Conservation (phyloP, 2,888 invertebrate genomes). For the Drosophila leonis region DNA sequence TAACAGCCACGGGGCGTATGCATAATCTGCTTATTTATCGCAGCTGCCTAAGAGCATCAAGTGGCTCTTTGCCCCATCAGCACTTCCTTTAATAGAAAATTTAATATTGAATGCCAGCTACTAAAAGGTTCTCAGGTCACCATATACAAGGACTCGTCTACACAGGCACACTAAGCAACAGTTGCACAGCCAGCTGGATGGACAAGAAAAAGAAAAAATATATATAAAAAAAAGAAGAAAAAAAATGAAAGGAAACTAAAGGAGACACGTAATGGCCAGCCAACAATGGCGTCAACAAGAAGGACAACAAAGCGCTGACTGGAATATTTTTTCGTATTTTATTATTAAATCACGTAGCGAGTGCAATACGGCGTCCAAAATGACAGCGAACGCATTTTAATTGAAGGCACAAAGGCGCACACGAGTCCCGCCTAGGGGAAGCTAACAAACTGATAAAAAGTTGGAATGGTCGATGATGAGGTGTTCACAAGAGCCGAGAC, state of each 20-base stretch:
- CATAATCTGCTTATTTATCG: constrained; percentile 42
- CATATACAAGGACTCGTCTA: not conserved
- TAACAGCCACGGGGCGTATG: constrained; percentile 28
- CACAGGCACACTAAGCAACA: constrained; percentile 56
- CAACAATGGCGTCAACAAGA: constrained; percentile 58
- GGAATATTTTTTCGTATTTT: constrained; percentile 75
- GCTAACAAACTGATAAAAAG: constrained; percentile 44
- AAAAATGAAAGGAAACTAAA: constrained; percentile 31
- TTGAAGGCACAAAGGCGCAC: constrained; percentile 60
- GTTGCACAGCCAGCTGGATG: constrained; percentile 50
- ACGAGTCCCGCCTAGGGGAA: constrained; percentile 20
- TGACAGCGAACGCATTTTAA: constrained; percentile 80
- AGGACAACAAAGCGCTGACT: constrained; percentile 72
- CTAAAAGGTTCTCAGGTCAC: constrained; percentile 3
- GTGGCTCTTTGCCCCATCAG: constrained; percentile 2
- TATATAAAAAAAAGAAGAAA: not conserved
- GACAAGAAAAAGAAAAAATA: constrained; percentile 1
- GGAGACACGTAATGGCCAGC: constrained; percentile 72
- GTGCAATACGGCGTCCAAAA: constrained; percentile 81
- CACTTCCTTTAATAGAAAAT: constrained; percentile 25
- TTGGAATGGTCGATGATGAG: constrained; percentile 64
- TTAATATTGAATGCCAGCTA: constrained; percentile 28
- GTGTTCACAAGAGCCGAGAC: constrained; percentile 43
- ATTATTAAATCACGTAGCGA: constrained; percentile 79
- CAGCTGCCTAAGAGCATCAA: constrained; percentile 8